Evolutionary conservation across 2,888 invertebrate species (phyloP).

Genomic region (Cabera pusaria): DNA sequence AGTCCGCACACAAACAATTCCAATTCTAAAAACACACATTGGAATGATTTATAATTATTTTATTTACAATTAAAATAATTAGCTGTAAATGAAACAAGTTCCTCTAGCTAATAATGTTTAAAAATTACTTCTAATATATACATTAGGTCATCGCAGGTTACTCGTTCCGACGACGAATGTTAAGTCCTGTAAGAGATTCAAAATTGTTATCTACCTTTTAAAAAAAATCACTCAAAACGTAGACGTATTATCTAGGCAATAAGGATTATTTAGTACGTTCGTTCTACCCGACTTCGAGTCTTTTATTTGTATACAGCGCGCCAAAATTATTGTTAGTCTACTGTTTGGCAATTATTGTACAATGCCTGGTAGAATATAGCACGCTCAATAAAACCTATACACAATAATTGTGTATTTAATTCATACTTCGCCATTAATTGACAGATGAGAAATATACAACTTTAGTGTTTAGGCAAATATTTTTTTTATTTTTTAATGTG

Average conservation of each 20-base stretch:
- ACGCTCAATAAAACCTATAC: background rate
- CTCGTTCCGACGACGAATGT: conserved; percentile 26
- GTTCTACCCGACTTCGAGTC: conserved; percentile 8
- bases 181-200: conserved; percentile 25
- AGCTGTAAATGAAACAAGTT: conserved; percentile 38
- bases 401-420: no score
- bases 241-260: conserved; percentile 11
- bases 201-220: conserved; percentile 10
- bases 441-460: no score
- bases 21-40: conserved; percentile 53
- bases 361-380: conserved; percentile 3
- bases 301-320: conserved; percentile 3
- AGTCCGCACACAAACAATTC: conserved; percentile 48
- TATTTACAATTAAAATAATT: conserved; percentile 43
- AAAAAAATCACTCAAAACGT: conserved; percentile 9
- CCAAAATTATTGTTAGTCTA: conserved; percentile 7
- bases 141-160: conserved; percentile 50
- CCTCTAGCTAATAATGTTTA: conserved; percentile 31
- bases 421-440: no score
- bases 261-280: conserved; percentile 6
- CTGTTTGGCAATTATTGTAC: conserved; percentile 6
- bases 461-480: no score
- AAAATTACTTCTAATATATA: conserved; percentile 43
- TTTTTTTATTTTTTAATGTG: no score
- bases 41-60: conserved; percentile 64